These are phyloP conservation scores for Vulpes vulpes DNA, from an alignment of 2,113 vertebrate genomes.

Conservation along the genomic window DNA sequence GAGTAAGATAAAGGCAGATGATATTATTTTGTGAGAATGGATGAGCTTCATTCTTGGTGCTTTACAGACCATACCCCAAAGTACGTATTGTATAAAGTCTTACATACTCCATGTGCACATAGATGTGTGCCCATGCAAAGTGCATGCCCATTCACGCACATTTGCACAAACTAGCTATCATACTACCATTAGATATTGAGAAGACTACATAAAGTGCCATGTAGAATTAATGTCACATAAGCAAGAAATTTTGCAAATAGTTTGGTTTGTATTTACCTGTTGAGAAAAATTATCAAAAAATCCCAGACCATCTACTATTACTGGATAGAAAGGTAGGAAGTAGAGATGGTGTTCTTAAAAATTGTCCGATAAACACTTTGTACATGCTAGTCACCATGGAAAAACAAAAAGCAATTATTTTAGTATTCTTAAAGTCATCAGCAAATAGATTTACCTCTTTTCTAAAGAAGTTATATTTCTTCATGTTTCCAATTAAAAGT, in stretches of 20 bases:
- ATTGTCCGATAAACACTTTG: background rate
- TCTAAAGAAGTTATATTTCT: background rate
- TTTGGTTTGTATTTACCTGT: background rate
- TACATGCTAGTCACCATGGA: background rate
- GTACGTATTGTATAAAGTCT: background rate
- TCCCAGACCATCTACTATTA: background rate
- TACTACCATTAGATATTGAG: background rate
- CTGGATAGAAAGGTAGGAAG: background rate
- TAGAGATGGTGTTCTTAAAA: background rate
- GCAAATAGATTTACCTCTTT: background rate
- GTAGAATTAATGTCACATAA: background rate
- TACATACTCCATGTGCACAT: background rate
- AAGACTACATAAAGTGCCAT: background rate
- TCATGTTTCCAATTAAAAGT: background rate
- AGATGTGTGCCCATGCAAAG: background rate
- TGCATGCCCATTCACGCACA: accelerated
- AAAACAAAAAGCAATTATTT: background rate
- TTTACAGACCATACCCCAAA: background rate
- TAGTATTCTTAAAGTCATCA: background rate
- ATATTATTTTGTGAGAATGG: background rate
- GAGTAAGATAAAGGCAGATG: background rate
- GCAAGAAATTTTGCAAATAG: background rate
- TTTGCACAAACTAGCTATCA: background rate
- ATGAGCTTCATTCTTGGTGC: background rate
- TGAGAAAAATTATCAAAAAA: background rate